Evolutionary conservation across 2,888 invertebrate genomes (phyloP).

Genomic region (Allophyes oxyacanthae): DNA sequence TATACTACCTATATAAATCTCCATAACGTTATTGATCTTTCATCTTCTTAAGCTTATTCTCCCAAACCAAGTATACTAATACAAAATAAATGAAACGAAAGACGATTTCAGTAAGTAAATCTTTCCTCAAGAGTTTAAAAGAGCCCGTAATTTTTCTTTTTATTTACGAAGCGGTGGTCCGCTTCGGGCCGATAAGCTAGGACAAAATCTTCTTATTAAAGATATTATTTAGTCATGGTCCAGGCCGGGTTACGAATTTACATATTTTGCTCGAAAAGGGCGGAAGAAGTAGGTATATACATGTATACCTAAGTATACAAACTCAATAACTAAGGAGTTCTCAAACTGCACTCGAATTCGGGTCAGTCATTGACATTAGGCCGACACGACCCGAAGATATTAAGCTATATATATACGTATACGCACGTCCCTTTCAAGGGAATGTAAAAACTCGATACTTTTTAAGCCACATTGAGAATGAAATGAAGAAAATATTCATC

Average conservation of each 20-base stretch:
- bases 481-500: no score
- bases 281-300: slow-evolving; percentile 28
- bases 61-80: slow-evolving; percentile 17
- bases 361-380: slow-evolving; percentile 33
- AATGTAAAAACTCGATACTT: slow-evolving; percentile 31
- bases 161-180: slow-evolving; percentile 44
- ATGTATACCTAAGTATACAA: no score
- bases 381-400: slow-evolving; percentile 30
- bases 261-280: slow-evolving; percentile 45
- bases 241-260: slow-evolving; percentile 47
- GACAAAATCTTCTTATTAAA: slow-evolving; percentile 48
- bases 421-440: slow-evolving; percentile 19
- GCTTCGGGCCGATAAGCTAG: slow-evolving; percentile 41
- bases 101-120: slow-evolving; percentile 26
- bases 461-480: slow-evolving; percentile 28
- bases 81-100: slow-evolving; percentile 36
- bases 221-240: slow-evolving; percentile 50
- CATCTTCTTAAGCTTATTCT: slow-evolving; percentile 5
- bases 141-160: slow-evolving; percentile 40
- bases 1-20: no score
- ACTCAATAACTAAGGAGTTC: slow-evolving; percentile 37
- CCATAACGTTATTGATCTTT: no score
- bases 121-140: slow-evolving; percentile 43
- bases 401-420: slow-evolving; percentile 38
- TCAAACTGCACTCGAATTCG: slow-evolving; percentile 40